Conservation (phyloP, 2,888 invertebrate species). For the Agrilus biguttatus region DNA sequence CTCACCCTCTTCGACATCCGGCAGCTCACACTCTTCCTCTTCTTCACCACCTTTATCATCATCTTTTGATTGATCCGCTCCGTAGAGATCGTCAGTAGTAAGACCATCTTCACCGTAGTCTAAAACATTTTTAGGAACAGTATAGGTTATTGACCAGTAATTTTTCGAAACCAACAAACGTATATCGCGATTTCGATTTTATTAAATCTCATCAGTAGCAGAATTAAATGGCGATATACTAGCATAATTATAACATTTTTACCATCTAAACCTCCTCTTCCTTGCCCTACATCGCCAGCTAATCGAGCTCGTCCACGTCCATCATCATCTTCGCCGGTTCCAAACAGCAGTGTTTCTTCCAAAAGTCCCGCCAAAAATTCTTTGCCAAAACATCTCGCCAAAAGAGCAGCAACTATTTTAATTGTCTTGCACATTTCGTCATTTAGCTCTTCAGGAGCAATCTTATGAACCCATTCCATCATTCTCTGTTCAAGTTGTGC, state of each 20-base stretch:
- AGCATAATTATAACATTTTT: neutral
- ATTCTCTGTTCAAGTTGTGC: conserved; percentile 15
- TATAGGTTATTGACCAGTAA: too few relatives aligned
- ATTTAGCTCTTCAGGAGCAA: conserved; percentile 18
- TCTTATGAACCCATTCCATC: conserved; percentile 18
- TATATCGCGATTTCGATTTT: too few relatives aligned
- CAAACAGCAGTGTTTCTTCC: neutral
- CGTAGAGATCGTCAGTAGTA: neutral
- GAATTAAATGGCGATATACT: too few relatives aligned
- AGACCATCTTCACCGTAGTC: neutral
- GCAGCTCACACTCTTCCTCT: neutral
- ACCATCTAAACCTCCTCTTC: neutral
- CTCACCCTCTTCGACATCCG: neutral
- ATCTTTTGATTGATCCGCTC: neutral
- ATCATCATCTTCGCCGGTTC: neutral
- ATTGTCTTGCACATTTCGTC: conserved; percentile 17
- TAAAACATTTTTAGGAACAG: neutral
- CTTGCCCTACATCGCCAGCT: conserved; percentile 3
- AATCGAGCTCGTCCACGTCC: neutral
- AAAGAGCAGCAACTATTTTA: conserved; percentile 14
- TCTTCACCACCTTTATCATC: neutral
- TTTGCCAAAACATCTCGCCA: conserved; percentile 13
- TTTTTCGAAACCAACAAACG: too few relatives aligned
- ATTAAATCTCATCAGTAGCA: too few relatives aligned
- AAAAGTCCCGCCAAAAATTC: neutral